Base-by-base conservation (phyloP, 2,888 invertebrate genomes). In the Phania funesta region DNA sequence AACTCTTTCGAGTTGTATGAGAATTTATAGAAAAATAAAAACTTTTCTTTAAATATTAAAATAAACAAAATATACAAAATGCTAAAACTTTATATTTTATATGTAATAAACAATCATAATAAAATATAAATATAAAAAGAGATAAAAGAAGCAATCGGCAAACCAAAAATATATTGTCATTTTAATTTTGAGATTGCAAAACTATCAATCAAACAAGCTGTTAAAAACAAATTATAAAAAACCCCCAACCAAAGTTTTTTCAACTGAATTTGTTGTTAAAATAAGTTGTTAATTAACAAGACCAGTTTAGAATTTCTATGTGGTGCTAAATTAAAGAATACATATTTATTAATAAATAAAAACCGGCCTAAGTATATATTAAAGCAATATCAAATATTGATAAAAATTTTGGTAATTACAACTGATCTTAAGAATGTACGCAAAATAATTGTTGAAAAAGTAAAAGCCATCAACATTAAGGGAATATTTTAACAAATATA, bases 301-400 rank as follows among this genome's bases (percentile, higher is more conserved):
- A 67, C 80, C 58, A 76, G 80, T 76, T 76, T 81, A 20, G 46
- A 71, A 76, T 81, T 54, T 81, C 71, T 67, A 67, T 62, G 52
- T 46, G 35, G 60, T 22, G 50, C 50, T 8, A 32, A 58, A 48
- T 65, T 32, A 32, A 29, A 16, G 11, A 52, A 73, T 20, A 16
- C 24, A 18, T 29, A 16, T 16, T n/a, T n/a, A n/a, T n/a, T n/a
- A 13, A 35, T 9, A 9, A 68, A 77, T 3, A 24, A 46, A 68
- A 78, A 74, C 77, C 71, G 73, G 81, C 62, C 77, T 82, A 71
- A 35, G 46, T 41, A 5, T 44, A 65, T 64, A 20, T 32, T 8
- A 74, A 52, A 54, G 62, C 7, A 58, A 75, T 48, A 48, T 24
- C 58, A 29, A 24, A 79, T n/a, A 64, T 62, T 75, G 29, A 48